Percentiles rank a stretch among this genome's conserved stretches.
Evolutionary conservation across 2,888 invertebrate species (phyloP).

Genomic region (Pollenia angustigena): DNA sequence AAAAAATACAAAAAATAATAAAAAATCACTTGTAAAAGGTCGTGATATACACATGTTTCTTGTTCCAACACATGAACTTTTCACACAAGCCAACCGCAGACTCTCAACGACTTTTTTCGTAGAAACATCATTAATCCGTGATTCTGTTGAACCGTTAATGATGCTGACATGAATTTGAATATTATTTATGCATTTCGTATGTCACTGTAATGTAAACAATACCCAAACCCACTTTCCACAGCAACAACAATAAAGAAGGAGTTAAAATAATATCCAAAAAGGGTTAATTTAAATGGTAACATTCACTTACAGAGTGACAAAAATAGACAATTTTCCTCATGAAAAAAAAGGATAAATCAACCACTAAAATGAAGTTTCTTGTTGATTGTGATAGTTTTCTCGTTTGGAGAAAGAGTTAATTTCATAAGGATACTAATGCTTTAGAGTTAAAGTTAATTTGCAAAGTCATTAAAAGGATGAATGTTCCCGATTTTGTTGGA

Average conservation of each 20-base stretch:
- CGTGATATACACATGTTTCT: slow-evolving; percentile 65
- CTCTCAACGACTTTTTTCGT: neutral
- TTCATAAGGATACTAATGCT: slow-evolving; percentile 34
- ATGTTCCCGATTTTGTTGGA: slow-evolving; percentile 3
- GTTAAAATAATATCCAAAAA: slow-evolving; percentile 47
- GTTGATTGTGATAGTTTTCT: slow-evolving; percentile 19
- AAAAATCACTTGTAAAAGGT: slow-evolving; percentile 68
- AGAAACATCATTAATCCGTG: slow-evolving; percentile 58
- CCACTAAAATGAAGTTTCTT: slow-evolving; percentile 48
- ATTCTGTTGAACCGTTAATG: slow-evolving; percentile 64
- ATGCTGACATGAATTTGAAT: slow-evolving; percentile 69
- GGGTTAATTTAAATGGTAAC: slow-evolving; percentile 70
- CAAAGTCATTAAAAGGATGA: slow-evolving; percentile 72
- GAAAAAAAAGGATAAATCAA: slow-evolving; percentile 57
- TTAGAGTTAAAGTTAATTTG: slow-evolving; percentile 67
- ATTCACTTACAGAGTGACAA: neutral
- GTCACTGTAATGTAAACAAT: slow-evolving; percentile 62
- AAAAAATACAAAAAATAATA: slow-evolving; percentile 20
- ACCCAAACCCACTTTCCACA: slow-evolving; percentile 25
- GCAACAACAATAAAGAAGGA: slow-evolving; percentile 22
- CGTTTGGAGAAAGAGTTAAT: slow-evolving; percentile 61
- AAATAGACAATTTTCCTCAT: neutral
- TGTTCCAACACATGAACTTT: slow-evolving; percentile 39
- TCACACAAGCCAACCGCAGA: slow-evolving; percentile 42
- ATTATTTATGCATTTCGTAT: slow-evolving; percentile 62